Conservation (phyloP, 2,797 vertebrate genomes). For the Micromesistius poutassou region DNA sequence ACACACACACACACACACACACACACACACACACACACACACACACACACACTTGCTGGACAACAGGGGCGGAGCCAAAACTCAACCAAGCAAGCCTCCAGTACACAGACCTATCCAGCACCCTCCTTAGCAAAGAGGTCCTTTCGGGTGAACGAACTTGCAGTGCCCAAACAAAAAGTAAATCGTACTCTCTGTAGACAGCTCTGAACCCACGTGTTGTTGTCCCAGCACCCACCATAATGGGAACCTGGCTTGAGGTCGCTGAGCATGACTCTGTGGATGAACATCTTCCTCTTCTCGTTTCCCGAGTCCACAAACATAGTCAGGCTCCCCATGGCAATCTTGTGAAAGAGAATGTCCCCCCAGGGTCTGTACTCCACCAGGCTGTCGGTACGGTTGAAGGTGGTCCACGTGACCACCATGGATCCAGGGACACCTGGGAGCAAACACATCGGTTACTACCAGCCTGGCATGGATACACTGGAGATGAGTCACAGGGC, state of each 20-base stretch:
- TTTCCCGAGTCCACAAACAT: slow-evolving; percentile 80
- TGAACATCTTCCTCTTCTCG: slow-evolving; percentile 72
- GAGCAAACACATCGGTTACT: slow-evolving; percentile 23
- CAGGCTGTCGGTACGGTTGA: slow-evolving; percentile 67
- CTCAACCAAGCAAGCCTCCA: not conserved
- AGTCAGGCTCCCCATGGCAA: slow-evolving; percentile 60
- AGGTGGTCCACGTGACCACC: slow-evolving; percentile 85
- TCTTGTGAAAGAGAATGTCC: slow-evolving; percentile 61
- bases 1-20: not conserved
- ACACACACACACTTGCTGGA: not conserved
- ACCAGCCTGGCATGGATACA: not conserved
- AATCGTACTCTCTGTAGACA: not conserved
- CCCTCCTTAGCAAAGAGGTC: not conserved
- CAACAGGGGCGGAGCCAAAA: not conserved
- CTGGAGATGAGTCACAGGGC: slow-evolving; percentile 11
- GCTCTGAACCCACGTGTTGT: not conserved
- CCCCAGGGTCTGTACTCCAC: slow-evolving; percentile 77
- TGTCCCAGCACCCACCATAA: slow-evolving; percentile 73
- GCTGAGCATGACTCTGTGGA: slow-evolving; percentile 79
- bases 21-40: too few species aligned
- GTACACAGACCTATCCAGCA: not conserved
- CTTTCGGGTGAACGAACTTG: not conserved
- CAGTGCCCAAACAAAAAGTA: not conserved
- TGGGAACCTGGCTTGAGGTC: slow-evolving; percentile 69
- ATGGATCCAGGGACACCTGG: slow-evolving; percentile 76